These are phyloP conservation scores for Lordiphosa collinella DNA, from an alignment of 1,140 invertebrate genomes.

Conservation along the genomic window DNA sequence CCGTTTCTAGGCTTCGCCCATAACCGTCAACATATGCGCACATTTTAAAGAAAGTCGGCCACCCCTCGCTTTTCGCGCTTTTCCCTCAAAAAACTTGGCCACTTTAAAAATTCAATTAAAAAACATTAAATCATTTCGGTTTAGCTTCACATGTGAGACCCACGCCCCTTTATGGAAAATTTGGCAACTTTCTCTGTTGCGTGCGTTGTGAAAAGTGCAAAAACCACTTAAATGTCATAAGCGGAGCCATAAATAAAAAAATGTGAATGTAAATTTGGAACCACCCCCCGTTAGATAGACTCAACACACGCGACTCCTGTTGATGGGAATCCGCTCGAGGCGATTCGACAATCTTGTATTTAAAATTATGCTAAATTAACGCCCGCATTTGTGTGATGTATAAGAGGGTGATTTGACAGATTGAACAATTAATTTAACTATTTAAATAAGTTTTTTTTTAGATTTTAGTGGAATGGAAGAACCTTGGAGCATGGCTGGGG, in stretches of 20 bases:
- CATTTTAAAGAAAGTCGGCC: slow-evolving; percentile 40
- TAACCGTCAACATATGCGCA: slow-evolving; percentile 57
- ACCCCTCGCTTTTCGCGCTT: too few species aligned
- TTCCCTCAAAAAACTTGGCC: slow-evolving; percentile 5
- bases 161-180: slow-evolving; percentile 28
- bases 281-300: slow-evolving; percentile 35
- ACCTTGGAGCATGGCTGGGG: too few species aligned
- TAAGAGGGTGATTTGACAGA: too few species aligned
- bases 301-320: slow-evolving; percentile 16
- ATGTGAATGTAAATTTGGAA: slow-evolving; percentile 27
- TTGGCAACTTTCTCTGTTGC: slow-evolving; percentile 30
- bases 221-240: slow-evolving; percentile 70
- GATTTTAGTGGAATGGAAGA: too few species aligned
- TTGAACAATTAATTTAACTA: too few species aligned
- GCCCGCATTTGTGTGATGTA: slow-evolving; percentile 42
- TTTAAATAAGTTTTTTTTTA: too few species aligned
- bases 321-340: slow-evolving; percentile 56
- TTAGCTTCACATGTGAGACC: slow-evolving; percentile 9
- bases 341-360: slow-evolving; percentile 23
- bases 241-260: slow-evolving; percentile 65
- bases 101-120: slow-evolving; percentile 78
- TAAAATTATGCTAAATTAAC: slow-evolving; percentile 42
- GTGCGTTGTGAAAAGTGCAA: slow-evolving; percentile 65
- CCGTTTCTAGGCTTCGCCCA: slow-evolving; percentile 35
- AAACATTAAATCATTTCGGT: slow-evolving; percentile 55